phyloP scores from a whole-genome alignment of 2,113 vertebrate species.

The Pterocles orientalis region DNA sequence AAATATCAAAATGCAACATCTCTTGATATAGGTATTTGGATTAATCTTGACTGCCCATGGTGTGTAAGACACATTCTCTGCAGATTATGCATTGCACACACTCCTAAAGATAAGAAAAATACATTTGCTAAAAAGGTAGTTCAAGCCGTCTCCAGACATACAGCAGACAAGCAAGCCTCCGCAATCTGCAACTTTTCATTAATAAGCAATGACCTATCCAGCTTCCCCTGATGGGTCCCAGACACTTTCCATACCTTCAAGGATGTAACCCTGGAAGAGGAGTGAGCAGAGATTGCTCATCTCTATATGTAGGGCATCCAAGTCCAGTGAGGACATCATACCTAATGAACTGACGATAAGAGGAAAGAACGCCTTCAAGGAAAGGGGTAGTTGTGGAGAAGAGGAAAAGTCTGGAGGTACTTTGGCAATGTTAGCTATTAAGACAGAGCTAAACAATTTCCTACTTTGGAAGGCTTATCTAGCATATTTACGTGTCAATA shows the following conservation, averaged over 20 bases:
- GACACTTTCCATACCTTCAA: background rate
- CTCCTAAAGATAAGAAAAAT: background rate
- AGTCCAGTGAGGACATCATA: background rate
- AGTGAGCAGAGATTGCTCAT: accelerated
- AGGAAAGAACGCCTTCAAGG: background rate
- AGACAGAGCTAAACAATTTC: background rate
- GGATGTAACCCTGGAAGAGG: background rate
- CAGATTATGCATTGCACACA: background rate
- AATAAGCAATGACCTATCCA: background rate
- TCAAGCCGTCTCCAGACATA: background rate
- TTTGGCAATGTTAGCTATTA: background rate
- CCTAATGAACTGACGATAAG: background rate
- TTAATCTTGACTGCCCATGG: background rate
- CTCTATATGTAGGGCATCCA: too few relatives aligned
- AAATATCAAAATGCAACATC: background rate
- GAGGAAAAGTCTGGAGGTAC: background rate
- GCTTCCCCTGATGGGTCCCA: background rate
- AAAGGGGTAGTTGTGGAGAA: background rate
- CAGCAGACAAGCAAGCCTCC: background rate
- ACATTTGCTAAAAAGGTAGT: background rate
- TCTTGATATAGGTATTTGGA: background rate
- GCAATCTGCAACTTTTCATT: background rate
- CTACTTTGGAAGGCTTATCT: background rate
- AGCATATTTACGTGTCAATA: background rate
- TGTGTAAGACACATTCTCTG: background rate